A percentile compares a stretch with the other conserved stretches of the same genome.
Evolutionary conservation across 2,797 vertebrate genomes (phyloP).

Genomic region (Pempheris klunzingeri): DNA sequence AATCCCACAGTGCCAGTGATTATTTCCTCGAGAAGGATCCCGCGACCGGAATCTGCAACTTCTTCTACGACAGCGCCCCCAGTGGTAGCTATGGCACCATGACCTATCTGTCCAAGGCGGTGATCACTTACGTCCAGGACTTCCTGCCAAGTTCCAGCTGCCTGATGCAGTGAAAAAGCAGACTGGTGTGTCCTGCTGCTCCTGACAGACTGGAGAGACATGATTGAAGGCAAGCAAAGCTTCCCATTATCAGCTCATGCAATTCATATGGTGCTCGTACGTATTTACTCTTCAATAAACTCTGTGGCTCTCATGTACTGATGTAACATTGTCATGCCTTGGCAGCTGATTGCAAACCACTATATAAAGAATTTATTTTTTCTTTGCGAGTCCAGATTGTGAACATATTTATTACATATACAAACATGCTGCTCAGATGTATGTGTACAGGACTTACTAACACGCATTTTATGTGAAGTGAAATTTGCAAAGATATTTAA

Average conservation of each 20-base stretch:
- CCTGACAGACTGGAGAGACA: neutral
- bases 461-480: constrained; percentile 23
- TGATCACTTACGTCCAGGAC: constrained; percentile 91
- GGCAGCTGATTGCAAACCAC: constrained; percentile 52
- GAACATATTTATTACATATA: constrained; percentile 60
- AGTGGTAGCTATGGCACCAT: constrained; percentile 97
- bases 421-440: constrained; percentile 28
- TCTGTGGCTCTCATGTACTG: constrained; percentile 12
- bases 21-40: constrained; percentile 92
- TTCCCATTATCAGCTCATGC: constrained; percentile 26
- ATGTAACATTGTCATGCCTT: constrained; percentile 20
- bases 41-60: constrained; percentile 94
- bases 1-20: constrained; percentile 88
- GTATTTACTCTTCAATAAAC: constrained; percentile 24
- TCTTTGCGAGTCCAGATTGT: constrained; percentile 15
- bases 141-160: constrained; percentile 94
- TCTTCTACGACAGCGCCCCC: constrained; percentile 97
- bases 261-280: constrained; percentile 35
- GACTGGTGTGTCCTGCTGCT: neutral
- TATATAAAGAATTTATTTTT: constrained; percentile 9
- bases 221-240: constrained; percentile 3
- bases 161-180: constrained; percentile 88
- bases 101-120: constrained; percentile 97
- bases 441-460: constrained; percentile 8
- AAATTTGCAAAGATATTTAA: constrained; percentile 11